Percentiles rank a stretch among this genome's conserved stretches.
phyloP scores from a whole-genome alignment of 1,140 invertebrate species.

The Macrocentrus cingulum region DNA sequence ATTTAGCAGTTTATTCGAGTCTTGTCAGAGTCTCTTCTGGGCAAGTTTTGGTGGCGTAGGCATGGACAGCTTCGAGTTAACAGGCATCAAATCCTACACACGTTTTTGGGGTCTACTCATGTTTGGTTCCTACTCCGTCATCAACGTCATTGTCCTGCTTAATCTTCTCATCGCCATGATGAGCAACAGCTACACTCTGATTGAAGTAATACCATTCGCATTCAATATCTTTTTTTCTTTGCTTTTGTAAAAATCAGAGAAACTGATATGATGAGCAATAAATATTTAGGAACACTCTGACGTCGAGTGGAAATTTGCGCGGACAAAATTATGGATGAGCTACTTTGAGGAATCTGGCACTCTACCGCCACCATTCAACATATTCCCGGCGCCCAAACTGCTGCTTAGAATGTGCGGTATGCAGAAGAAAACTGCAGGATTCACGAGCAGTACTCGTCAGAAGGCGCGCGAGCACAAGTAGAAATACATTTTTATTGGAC shows the following conservation, averaged over 20 bases:
- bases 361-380: constrained; percentile 83
- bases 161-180: constrained; percentile 91
- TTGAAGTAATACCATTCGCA: constrained; percentile 61
- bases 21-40: constrained; percentile 88
- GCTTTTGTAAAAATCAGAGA: neutral
- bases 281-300: constrained; percentile 75
- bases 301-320: constrained; percentile 89
- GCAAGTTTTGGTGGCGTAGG: constrained; percentile 84
- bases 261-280: neutral
- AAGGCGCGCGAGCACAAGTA: constrained; percentile 51
- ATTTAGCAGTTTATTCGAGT: constrained; percentile 79
- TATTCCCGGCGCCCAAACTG: constrained; percentile 73
- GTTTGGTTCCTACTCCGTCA: constrained; percentile 81
- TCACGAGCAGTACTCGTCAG: constrained; percentile 64
- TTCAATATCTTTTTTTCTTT: neutral
- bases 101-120: constrained; percentile 79
- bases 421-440: constrained; percentile 66
- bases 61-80: constrained; percentile 76
- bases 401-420: constrained; percentile 66
- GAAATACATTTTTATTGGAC: too few species aligned
- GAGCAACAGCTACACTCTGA: constrained; percentile 84
- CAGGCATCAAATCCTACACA: constrained; percentile 76
- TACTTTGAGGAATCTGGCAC: constrained; percentile 88
- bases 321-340: constrained; percentile 86
- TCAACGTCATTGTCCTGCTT: constrained; percentile 82